Evolutionary conservation across 2,113 vertebrate genomes (phyloP).

Genomic region (Turnix velox): DNA sequence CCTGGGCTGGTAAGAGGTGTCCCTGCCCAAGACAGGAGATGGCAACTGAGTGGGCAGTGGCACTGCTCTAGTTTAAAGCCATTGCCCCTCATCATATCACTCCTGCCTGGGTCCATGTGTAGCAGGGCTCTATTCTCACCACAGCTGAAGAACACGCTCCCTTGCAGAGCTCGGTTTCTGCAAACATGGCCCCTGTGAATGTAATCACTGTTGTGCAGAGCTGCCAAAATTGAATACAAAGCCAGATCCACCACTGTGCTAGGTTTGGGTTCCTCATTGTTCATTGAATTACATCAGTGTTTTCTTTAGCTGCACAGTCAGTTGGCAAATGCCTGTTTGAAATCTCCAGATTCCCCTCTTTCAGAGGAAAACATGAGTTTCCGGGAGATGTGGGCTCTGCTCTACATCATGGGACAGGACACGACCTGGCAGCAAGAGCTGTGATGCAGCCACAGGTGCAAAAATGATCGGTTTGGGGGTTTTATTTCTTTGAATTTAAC

Average conservation of each 20-base stretch:
- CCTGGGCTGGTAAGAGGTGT: too few species aligned
- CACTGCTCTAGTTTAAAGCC: too few species aligned
- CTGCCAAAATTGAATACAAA: constrained; percentile 46
- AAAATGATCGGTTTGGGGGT: rapidly evolving
- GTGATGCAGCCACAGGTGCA: neutral
- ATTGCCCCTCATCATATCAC: too few species aligned
- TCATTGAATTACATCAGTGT: constrained; percentile 45
- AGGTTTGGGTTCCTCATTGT: constrained; percentile 60
- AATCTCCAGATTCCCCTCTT: constrained; percentile 39
- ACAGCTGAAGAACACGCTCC: neutral
- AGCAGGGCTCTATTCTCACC: neutral
- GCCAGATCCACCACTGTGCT: constrained; percentile 51
- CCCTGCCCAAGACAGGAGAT: too few species aligned
- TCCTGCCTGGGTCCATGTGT: rapidly evolving
- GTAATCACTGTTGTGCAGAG: constrained; percentile 36
- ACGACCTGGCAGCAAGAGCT: neutral
- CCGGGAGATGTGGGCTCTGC: constrained; percentile 1
- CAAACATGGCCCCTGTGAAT: constrained; percentile 25
- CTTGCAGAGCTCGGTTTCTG: constrained; percentile 6
- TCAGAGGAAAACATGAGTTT: constrained; percentile 26
- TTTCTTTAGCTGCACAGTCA: constrained; percentile 64
- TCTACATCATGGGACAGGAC: neutral
- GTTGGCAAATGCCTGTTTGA: constrained; percentile 44
- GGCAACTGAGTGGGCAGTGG: too few species aligned
- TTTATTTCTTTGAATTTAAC: neutral